Evolutionary conservation across 2,113 vertebrate genomes (phyloP).

Genomic region (Nibea albiflora): DNA sequence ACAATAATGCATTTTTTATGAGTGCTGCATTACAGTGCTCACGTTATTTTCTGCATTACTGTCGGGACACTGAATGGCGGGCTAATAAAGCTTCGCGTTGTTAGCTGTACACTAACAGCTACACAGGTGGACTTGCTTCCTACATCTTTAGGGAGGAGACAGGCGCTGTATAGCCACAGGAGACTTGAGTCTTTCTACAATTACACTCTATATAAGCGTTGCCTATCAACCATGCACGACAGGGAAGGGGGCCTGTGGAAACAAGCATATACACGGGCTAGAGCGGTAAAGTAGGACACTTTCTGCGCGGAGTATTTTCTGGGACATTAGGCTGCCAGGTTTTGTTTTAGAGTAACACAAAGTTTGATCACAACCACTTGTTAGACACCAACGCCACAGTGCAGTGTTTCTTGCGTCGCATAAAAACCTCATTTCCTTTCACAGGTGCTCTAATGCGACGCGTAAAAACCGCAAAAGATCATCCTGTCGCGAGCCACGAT

Average conservation of each 20-base stretch:
- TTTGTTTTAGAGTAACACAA: slow-evolving; percentile 20
- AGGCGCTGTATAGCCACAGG: background rate
- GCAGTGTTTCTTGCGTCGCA: background rate
- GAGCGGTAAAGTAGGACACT: slow-evolving; percentile 22
- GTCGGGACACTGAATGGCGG: background rate
- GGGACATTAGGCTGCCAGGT: slow-evolving; percentile 29
- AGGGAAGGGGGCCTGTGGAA: slow-evolving; percentile 2
- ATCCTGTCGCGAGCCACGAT: slow-evolving; percentile 8
- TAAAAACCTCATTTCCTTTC: slow-evolving; percentile 22
- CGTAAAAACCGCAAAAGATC: slow-evolving; percentile 7
- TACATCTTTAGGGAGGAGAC: background rate
- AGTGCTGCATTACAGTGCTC: background rate
- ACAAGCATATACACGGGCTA: slow-evolving; percentile 2
- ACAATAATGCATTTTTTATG: slow-evolving; percentile 5
- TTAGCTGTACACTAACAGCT: background rate
- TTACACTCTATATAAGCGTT: slow-evolving; percentile 21
- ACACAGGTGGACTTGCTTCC: background rate
- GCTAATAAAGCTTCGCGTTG: background rate
- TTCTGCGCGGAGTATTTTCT: slow-evolving; percentile 35
- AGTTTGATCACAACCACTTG: slow-evolving; percentile 11
- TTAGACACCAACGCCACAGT: slow-evolving; percentile 22
- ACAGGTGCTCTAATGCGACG: background rate
- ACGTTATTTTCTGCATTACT: background rate
- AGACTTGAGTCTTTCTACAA: slow-evolving; percentile 1
- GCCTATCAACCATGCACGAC: slow-evolving; percentile 31